Evolutionary conservation across 2,888 invertebrate species (phyloP).

Genomic region (Phorcus lineatus): DNA sequence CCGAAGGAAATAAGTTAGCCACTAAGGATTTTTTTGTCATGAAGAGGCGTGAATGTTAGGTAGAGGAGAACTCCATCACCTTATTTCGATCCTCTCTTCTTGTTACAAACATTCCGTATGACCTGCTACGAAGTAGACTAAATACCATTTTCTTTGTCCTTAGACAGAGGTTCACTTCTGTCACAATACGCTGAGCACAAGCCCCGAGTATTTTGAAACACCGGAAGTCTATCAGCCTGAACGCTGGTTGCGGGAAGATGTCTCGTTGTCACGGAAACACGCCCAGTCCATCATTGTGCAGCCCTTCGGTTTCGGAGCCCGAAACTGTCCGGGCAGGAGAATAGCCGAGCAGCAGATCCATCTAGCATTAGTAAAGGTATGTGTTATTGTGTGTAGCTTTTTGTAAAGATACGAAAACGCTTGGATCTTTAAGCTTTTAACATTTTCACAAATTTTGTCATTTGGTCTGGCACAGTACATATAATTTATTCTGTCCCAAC

Average conservation of each 20-base stretch:
- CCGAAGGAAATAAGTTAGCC: no score
- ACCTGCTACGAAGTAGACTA: no score
- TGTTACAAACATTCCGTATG: no score
- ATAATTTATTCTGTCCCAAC: no score
- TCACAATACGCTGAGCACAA: constrained; percentile 1
- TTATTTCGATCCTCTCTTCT: no score
- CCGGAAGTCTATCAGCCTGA: constrained; percentile 11
- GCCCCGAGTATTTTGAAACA: constrained; percentile 11
- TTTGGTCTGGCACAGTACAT: no score
- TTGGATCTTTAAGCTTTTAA: no score
- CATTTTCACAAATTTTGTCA: no score
- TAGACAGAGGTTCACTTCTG: constrained; percentile 21
- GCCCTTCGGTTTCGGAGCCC: constrained; percentile 17
- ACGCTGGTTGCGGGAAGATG: not conserved
- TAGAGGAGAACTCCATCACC: no score
- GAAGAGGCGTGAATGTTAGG: no score
- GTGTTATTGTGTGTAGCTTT: not conserved
- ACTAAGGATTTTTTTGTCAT: no score
- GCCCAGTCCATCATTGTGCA: not conserved
- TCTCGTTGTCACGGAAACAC: not conserved
- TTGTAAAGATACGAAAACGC: not conserved
- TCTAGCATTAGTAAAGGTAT: constrained; percentile 21
- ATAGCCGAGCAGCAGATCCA: constrained; percentile 24
- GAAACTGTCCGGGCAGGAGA: constrained; percentile 7
- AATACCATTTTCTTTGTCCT: not conserved